Evolutionary conservation across 2,797 vertebrate genomes (phyloP), one percentile per base, ranked within the genome.

Genomic region (Notolepis coatsorum): DNA sequence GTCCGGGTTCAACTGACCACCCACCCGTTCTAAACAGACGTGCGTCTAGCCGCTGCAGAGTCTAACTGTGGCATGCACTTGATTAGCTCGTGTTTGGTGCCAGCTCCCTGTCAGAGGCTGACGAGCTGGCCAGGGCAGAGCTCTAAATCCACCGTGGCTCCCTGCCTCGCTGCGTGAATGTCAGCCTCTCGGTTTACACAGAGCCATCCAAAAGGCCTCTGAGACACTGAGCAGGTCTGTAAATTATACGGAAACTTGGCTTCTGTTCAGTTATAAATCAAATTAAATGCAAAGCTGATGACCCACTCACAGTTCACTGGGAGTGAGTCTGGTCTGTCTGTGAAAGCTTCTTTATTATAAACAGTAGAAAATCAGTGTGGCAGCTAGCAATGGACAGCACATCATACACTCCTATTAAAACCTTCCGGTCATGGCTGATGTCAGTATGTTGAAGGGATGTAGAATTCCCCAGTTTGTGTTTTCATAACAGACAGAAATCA

Each of bases 21-120:
- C 88, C 86, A 84, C 52, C 39, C 54, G 35, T 56, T 54, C 2
- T 12, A 43, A 52, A 61, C 75, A 82, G 67, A 66, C 63, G 0
- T 28, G 28, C 65, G 52, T 38, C 49, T 52, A 69, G 49, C 59
- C 55, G n/a, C 71, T 52, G 71, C 37, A 68, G 46, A 62, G 73
- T 69, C 61, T 74, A 61, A 20, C 61, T 27, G 74, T 78, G 81
- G 61, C 76, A 83, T 69, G 71, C 67, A 53, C 73, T 84, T 84
- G 84, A 88, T 88, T 84, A 85, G 81, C 50, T 56, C 20, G 47
- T 55, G 61, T 41, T 31, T 28, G 42, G 38, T 84, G 85, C 85
- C 86, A 88, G 85, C 61, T 81, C 48, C 66, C 84, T 88, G 89
- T 88, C 86, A 80, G 70, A 77, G 71, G 42, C 61, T 47, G 73